Conservation (phyloP, 2,113 vertebrate genomes). For the Mus spicilegus region DNA sequence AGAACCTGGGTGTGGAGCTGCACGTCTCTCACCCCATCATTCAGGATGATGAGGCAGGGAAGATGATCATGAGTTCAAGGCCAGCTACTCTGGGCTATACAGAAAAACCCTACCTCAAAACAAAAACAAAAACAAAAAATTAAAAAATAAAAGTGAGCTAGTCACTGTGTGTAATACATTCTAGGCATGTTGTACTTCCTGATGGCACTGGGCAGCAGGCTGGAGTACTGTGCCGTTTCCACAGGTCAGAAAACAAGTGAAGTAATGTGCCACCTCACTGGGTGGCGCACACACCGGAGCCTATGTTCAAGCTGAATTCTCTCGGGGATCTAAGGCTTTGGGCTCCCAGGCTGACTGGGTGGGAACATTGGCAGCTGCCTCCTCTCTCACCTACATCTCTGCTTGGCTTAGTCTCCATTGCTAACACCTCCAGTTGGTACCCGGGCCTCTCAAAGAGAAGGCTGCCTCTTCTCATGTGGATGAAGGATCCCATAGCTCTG, state of each 20-base stretch:
- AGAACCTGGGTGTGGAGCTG: neutral
- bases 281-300: neutral
- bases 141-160: neutral
- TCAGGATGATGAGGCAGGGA: neutral
- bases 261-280: neutral
- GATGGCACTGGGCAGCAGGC: neutral
- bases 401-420: neutral
- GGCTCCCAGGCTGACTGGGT: neutral
- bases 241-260: neutral
- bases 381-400: too few species aligned
- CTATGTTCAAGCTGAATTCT: neutral
- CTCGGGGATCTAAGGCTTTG: neutral
- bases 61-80: neutral
- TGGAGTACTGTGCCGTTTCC: neutral
- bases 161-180: neutral
- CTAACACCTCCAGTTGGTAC: neutral
- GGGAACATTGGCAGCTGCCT: neutral
- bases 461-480: neutral
- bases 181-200: too few species aligned
- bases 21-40: too few species aligned
- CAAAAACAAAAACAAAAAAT: too few species aligned
- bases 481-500: neutral
- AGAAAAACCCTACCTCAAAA: neutral
- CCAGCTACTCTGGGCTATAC: neutral
- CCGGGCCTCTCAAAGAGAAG: neutral